phyloP scores from a whole-genome alignment of 2,888 invertebrate genomes.

The Ornithoptera alexandrae region DNA sequence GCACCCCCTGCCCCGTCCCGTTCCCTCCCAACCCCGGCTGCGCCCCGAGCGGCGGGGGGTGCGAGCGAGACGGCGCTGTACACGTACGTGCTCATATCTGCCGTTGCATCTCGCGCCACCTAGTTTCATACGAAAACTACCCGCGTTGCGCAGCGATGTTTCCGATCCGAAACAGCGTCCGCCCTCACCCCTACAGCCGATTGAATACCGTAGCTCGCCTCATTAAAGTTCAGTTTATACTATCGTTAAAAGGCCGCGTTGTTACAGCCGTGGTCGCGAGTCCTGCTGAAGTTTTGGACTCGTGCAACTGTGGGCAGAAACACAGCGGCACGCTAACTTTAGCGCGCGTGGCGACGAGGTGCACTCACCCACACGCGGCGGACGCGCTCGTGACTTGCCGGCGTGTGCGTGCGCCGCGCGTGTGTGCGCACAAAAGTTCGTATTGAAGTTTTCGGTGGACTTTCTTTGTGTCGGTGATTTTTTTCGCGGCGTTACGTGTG shows the following conservation, averaged over 20 bases:
- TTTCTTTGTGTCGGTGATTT: constrained; percentile 80
- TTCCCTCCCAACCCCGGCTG: constrained; percentile 37
- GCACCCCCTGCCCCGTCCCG: constrained; percentile 27
- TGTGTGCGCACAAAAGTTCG: constrained; percentile 71
- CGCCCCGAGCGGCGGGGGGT: constrained; percentile 72
- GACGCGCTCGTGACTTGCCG: constrained; percentile 51
- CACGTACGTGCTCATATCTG: constrained; percentile 50
- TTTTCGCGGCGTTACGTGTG: constrained; percentile 63
- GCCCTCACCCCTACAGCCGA: background rate
- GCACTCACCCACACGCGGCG: constrained; percentile 64
- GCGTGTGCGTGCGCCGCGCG: constrained; percentile 44
- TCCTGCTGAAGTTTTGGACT: constrained; percentile 65
- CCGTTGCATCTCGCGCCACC: constrained; percentile 73
- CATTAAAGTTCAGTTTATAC: constrained; percentile 11
- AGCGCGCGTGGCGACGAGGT: constrained; percentile 58
- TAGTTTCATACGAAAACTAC: constrained; percentile 77
- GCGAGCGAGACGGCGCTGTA: constrained; percentile 49
- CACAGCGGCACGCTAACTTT: constrained; percentile 70
- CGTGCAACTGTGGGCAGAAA: constrained; percentile 68
- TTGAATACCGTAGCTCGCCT: background rate
- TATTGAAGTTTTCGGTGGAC: constrained; percentile 77
- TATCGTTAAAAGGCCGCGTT: constrained; percentile 32
- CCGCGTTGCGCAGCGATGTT: constrained; percentile 66
- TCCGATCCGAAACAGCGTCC: constrained; percentile 19
- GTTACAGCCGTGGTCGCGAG: constrained; percentile 32